Conservation (phyloP, 2,888 invertebrate species). For the Polia nebulosa region DNA sequence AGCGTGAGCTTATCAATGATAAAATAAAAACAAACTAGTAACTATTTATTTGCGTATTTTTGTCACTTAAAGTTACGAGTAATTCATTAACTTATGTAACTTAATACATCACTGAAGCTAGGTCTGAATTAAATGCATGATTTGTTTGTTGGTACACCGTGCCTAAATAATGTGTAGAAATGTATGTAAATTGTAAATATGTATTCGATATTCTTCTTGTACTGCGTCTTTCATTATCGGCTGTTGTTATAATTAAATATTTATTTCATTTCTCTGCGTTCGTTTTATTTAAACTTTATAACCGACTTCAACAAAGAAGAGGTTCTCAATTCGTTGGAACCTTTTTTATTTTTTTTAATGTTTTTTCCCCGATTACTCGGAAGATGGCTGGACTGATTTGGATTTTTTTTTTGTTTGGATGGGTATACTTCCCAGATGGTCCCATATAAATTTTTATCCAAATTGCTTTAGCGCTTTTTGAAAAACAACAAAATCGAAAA, state of each 20-base stretch:
- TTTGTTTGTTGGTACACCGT: conserved; percentile 50
- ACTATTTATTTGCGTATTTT: not conserved
- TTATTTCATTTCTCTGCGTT: conserved; percentile 67
- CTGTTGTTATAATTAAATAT: conserved; percentile 73
- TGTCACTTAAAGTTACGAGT: not conserved
- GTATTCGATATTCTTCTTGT: conserved; percentile 63
- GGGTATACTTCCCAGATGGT: no score
- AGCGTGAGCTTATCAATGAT: no score
- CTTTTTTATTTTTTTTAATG: no score
- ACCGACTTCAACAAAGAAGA: no score
- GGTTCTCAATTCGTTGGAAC: no score
- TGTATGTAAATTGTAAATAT: conserved; percentile 70
- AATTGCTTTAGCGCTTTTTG: no score
- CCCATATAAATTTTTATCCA: no score
- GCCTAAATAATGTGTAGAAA: conserved; percentile 65
- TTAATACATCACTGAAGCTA: conserved; percentile 29
- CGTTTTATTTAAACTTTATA: conserved; percentile 53
- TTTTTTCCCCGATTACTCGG: no score
- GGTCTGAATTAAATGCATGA: conserved; percentile 9
- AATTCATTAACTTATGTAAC: not conserved
- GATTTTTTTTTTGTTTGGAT: no score
- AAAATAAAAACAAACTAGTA: no score
- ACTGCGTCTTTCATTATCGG: conserved; percentile 66
- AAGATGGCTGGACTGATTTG: no score
- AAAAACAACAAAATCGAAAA: no score